These are phyloP conservation scores for Antigone vipio DNA, from an alignment of 2,113 vertebrate genomes.

Conservation along the genomic window DNA sequence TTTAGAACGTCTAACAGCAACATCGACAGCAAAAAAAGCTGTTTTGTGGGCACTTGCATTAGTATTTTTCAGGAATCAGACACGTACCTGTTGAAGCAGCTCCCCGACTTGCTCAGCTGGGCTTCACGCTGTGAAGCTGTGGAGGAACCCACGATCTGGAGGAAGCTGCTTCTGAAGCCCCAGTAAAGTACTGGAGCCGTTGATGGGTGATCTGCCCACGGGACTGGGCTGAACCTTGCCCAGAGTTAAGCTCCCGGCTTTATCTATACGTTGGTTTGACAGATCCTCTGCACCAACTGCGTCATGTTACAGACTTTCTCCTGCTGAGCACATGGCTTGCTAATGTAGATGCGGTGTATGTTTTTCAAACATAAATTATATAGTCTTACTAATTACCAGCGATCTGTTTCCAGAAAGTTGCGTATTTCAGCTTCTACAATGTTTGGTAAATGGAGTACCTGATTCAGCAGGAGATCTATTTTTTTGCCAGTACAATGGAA, in stretches of 20 bases:
- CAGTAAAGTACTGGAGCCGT: neutral
- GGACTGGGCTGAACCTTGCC: neutral
- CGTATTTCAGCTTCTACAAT: neutral
- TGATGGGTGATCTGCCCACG: neutral
- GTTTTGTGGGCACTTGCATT: neutral
- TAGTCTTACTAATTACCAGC: neutral
- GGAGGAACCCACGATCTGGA: neutral
- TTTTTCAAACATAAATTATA: neutral
- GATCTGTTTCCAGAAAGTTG: neutral
- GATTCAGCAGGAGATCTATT: neutral
- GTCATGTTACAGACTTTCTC: neutral
- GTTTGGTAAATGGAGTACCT: neutral
- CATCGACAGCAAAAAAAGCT: neutral
- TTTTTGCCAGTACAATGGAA: neutral
- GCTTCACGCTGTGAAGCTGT: neutral
- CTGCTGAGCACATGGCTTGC: neutral
- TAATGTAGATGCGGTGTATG: neutral
- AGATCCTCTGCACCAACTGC: neutral
- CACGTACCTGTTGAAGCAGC: fast-evolving
- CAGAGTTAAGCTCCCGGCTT: neutral
- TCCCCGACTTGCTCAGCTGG: fast-evolving
- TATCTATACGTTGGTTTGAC: neutral
- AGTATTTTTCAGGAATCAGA: neutral
- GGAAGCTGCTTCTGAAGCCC: neutral
- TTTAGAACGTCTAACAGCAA: neutral